Conservation (phyloP, 2,888 invertebrate species). For the Hermodice carunculata region DNA sequence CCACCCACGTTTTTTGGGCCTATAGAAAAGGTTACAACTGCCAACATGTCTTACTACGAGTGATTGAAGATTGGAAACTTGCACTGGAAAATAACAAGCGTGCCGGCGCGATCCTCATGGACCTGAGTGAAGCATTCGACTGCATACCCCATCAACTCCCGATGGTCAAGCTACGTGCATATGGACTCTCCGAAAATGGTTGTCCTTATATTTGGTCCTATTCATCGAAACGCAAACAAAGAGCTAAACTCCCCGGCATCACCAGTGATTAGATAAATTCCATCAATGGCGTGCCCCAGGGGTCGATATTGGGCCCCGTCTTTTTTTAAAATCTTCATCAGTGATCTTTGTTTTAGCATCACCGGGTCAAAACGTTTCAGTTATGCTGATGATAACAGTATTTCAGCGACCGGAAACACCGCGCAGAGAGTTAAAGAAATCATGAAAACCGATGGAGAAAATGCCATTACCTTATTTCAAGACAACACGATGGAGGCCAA, state of each 20-base stretch:
- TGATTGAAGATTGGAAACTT: conserved; percentile 27
- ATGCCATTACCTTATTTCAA: no score
- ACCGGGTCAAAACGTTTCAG: no score
- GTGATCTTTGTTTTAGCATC: no score
- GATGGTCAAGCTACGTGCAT: conserved; percentile 27
- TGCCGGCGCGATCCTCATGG: conserved; percentile 31
- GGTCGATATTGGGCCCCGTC: conserved; percentile 9
- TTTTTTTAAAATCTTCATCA: conserved; percentile 14
- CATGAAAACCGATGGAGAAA: no score
- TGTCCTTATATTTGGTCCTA: no score
- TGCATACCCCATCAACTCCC: conserved; percentile 30
- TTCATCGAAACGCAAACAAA: no score
- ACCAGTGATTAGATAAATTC: no score
- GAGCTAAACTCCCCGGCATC: no score
- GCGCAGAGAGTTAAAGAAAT: no score
- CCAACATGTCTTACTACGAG: conserved; percentile 24
- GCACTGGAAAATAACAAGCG: conserved; percentile 25
- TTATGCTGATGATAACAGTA: no score
- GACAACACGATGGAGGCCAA: no score
- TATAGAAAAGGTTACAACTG: conserved; percentile 31
- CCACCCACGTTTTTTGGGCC: conserved; percentile 23
- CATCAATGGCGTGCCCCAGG: conserved; percentile 16
- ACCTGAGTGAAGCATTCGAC: conserved; percentile 36
- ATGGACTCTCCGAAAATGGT: conserved; percentile 28
- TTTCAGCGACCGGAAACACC: no score